Percentiles rank a stretch among this genome's conserved stretches.
Evolutionary conservation across 2,888 invertebrate species (phyloP).

Genomic region (Hyposoter didymator): DNA sequence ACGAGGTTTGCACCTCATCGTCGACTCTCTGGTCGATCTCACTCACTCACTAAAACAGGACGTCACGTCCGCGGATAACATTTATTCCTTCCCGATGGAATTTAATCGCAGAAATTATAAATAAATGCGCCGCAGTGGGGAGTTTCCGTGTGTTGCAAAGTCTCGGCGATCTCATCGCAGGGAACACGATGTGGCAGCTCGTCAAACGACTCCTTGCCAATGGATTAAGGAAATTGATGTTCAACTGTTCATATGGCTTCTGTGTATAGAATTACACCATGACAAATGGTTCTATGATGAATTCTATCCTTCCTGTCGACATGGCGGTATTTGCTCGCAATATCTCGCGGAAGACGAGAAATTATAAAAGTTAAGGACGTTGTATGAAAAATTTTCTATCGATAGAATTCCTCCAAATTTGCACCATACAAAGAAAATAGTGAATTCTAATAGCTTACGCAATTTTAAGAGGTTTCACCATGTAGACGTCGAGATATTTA

Average conservation of each 20-base stretch:
- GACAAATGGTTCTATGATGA: background rate
- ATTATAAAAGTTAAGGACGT: background rate
- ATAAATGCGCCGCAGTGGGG: background rate
- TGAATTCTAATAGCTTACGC: no score
- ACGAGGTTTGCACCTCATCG: slow-evolving; percentile 42
- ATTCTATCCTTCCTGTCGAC: background rate
- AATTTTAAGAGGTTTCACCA: no score
- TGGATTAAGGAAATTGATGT: background rate
- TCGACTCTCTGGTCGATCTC: no score
- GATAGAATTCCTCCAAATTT: no score
- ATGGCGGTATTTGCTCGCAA: background rate
- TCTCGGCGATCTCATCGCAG: background rate
- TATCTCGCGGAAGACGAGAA: background rate
- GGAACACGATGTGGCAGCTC: background rate
- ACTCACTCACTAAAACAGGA: slow-evolving; percentile 45
- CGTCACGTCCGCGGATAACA: slow-evolving; percentile 49
- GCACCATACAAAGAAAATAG: no score
- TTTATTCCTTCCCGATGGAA: slow-evolving; percentile 31
- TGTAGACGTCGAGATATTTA: no score
- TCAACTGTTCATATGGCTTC: background rate
- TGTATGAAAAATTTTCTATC: no score
- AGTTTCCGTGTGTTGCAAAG: background rate
- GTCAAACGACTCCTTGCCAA: background rate
- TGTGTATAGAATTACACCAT: background rate
- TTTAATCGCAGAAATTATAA: slow-evolving; percentile 20